Evolutionary conservation across 2,113 vertebrate genomes (phyloP), one percentile per base, ranked within the genome.

Genomic region (Thermophis baileyi): DNA sequence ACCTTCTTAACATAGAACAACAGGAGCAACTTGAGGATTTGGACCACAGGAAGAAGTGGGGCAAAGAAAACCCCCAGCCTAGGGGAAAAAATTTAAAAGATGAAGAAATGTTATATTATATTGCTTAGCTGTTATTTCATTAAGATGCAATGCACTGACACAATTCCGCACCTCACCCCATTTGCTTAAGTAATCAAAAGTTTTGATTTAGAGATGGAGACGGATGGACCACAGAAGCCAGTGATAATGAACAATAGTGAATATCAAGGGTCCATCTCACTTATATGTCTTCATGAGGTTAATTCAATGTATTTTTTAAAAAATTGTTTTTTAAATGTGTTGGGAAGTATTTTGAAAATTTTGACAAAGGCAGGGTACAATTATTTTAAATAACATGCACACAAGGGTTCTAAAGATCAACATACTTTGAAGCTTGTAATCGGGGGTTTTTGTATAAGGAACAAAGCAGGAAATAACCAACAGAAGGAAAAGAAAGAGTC

Each of bases 1-100:
- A 99, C 99, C 98, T 98, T 98, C 96, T 99, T 99, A 60, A 99
- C 93, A 27, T 98, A 98, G 96, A 99, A 99, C 18, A 99, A 93
- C 16, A 99, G 93, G 91, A 99, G 88, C 85, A 99, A 98, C 95
- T 99, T 99, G 93, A 99, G 25, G 1, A 97, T 96, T 97, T 99
- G 99, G 90, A 99, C 90, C 0, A 95, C 98, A 0, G 98, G 99
- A 60, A 99, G 96, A 9, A 99, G 95, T 0, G 99, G 99, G 1
- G 97, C 96, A 12, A 99, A 99, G 94, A 99, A 96, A 44, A 99
- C 40, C 0, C 99, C 99, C 95, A 99, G 94, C 99, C 99, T 99
- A 95, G 18, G 63, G 16, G 57, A 60, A 50, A 54, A 51, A 85
- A 22, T 44, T 44, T 22, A 81, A 20, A 81, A 24, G 35, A 81